phyloP scores from a whole-genome alignment of 2,113 vertebrate species.

The Gasterosteus aculeatus region DNA sequence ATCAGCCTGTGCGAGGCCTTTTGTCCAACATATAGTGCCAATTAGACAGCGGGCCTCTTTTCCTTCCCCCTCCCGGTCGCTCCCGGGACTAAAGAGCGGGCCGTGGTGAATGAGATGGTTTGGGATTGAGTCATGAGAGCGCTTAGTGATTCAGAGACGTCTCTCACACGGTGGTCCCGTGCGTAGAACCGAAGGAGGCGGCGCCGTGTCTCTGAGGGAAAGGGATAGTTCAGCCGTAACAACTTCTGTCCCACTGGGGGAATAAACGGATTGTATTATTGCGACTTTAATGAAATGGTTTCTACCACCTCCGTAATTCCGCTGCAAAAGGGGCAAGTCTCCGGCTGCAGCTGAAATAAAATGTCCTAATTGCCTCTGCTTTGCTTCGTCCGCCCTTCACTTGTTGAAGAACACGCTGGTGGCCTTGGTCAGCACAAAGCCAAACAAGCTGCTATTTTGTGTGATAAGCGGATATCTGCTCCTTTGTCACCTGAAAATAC shows the following conservation, averaged over 20 bases:
- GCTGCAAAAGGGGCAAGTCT: no score
- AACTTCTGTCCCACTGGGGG: no score
- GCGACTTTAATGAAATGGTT: no score
- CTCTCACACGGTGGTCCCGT: conserved; percentile 43
- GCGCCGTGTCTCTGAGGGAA: neutral
- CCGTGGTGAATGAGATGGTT: conserved; percentile 19
- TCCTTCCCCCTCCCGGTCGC: neutral
- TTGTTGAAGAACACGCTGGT: conserved; percentile 5
- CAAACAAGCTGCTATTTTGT: conserved; percentile 20
- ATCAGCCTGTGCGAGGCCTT: neutral
- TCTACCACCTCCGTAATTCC: no score
- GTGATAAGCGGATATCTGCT: conserved; percentile 15
- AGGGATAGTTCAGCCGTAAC: neutral
- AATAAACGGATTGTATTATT: no score
- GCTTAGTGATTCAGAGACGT: conserved; percentile 31
- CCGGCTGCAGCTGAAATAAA: no score
- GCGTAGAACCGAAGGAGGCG: neutral
- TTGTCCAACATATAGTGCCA: conserved; percentile 23
- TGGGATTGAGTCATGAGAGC: conserved; percentile 41
- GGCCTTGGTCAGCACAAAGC: conserved; percentile 29
- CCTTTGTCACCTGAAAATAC: neutral
- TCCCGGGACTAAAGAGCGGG: neutral
- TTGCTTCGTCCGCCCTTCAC: no score
- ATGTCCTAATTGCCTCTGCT: no score
- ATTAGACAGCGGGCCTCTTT: conserved; percentile 20